Conservation (phyloP, 2,797 vertebrate genomes). For the Microhierax caerulescens region DNA sequence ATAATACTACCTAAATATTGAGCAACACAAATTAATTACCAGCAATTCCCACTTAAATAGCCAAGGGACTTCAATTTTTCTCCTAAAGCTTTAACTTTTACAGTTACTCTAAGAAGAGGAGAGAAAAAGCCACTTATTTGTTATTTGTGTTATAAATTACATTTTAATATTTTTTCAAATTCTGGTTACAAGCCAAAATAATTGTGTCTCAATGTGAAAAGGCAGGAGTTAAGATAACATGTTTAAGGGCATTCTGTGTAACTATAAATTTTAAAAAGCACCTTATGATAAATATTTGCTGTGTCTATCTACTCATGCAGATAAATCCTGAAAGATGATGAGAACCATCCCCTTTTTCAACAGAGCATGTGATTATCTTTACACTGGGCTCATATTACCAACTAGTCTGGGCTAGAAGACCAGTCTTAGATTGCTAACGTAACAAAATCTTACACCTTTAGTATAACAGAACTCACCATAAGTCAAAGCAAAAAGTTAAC, state of each 20-base stretch:
- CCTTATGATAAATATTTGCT: neutral
- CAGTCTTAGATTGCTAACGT: neutral
- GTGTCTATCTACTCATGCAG: neutral
- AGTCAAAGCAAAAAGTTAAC: neutral
- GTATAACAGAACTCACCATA: neutral
- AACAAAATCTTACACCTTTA: constrained; percentile 5
- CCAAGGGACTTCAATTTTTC: neutral
- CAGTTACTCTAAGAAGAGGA: neutral
- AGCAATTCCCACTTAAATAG: neutral
- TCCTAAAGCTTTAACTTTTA: neutral
- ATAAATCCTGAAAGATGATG: constrained; percentile 1
- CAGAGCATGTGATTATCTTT: constrained; percentile 13
- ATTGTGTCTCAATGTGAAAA: neutral
- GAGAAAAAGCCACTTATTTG: neutral
- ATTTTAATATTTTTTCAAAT: neutral
- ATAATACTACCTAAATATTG: neutral
- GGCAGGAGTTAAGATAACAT: neutral
- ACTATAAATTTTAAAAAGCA: neutral
- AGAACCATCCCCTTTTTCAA: neutral
- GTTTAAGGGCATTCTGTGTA: neutral
- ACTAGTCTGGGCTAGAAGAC: neutral
- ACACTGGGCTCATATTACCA: neutral
- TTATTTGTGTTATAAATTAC: neutral
- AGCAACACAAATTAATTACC: neutral
- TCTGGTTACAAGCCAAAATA: neutral